Evolutionary conservation across 2,888 invertebrate species (phyloP), one percentile per base, ranked within the genome.

Genomic region (Spialia ferax): DNA sequence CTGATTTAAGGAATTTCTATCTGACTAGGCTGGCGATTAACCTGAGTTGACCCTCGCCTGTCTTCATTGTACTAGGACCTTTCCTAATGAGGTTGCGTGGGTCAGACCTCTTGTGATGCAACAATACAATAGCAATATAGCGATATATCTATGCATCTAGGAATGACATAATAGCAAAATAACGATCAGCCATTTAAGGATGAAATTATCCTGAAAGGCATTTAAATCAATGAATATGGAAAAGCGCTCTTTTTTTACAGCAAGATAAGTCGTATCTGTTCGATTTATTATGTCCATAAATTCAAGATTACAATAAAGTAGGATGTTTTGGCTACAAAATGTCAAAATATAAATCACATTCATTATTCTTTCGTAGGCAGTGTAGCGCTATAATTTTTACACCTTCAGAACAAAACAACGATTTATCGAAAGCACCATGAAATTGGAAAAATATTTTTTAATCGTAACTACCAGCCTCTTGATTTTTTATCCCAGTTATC

Each of bases 291-390:
- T 74, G 69, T 75, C 77, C 79, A 88, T 89, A 91, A 91, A 89
- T 91, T 80, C 78, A 77, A 77, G 75, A 82, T 84, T 78, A 85
- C 80, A 82, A 85, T 82, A 85, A 86, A 86, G 85, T 83, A 79
- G 76, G 83, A 85, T 90, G 85, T 90, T 93, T 89, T 90, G 89
- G 85, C 84, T 87, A 76, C 78, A 83, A 20, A 83, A 82, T 80
- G 89, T 91, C 90, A 88, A 84, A 88, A 86, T 84, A 90, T 89
- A 88, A 91, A 91, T 89, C 87, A 87, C 63, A 26, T 68, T 48
- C 79, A 83, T 84, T 77, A 78, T 84, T 83, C 82, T 80, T 80
- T 77, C 74, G 80, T 77, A 83, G 79, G 78, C 74, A 74, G 75
- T 75, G 73, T 75, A 75, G 75, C 76, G 82, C 78, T 81, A 87